Evolutionary conservation across 2,888 invertebrate species (phyloP).

Genomic region (Pediacus dermestoides): DNA sequence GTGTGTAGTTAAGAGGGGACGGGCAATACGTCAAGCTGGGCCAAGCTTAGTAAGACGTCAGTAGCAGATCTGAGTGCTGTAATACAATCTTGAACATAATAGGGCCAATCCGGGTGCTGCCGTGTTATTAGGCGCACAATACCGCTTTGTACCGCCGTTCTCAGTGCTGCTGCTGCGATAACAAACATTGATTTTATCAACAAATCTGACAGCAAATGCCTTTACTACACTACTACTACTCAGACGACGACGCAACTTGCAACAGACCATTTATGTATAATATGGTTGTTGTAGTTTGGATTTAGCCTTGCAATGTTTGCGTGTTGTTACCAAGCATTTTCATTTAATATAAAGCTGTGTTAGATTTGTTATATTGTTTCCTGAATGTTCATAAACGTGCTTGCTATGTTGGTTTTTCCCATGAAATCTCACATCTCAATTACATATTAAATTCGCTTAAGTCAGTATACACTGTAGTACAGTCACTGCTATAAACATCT

Average conservation of each 20-base stretch:
- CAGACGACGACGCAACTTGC: slow-evolving; percentile 1
- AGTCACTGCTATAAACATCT: no score
- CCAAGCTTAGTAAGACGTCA: slow-evolving; percentile 45
- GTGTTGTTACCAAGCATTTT: not conserved
- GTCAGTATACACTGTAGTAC: no score
- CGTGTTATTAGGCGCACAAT: slow-evolving; percentile 45
- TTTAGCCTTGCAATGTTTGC: not conserved
- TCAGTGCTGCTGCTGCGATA: slow-evolving; percentile 33
- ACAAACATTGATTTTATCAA: slow-evolving; percentile 45
- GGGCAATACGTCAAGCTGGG: slow-evolving; percentile 36
- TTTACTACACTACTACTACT: no score
- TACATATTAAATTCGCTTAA: no score
- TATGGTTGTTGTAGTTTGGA: no score
- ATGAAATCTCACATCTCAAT: slow-evolving; percentile 2
- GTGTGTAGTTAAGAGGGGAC: no score
- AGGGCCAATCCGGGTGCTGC: slow-evolving; percentile 44
- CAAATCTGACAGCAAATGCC: slow-evolving; percentile 28
- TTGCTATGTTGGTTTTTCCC: no score
- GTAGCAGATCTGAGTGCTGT: slow-evolving; percentile 45
- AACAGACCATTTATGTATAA: no score
- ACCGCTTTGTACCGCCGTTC: slow-evolving; percentile 35
- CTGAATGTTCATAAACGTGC: slow-evolving; percentile 1
- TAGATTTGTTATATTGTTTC: slow-evolving; percentile 2
- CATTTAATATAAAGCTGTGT: not conserved
- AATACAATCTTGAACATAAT: slow-evolving; percentile 49